phyloP scores from a whole-genome alignment of 2,888 invertebrate genomes.

The Dioctria linearis region DNA sequence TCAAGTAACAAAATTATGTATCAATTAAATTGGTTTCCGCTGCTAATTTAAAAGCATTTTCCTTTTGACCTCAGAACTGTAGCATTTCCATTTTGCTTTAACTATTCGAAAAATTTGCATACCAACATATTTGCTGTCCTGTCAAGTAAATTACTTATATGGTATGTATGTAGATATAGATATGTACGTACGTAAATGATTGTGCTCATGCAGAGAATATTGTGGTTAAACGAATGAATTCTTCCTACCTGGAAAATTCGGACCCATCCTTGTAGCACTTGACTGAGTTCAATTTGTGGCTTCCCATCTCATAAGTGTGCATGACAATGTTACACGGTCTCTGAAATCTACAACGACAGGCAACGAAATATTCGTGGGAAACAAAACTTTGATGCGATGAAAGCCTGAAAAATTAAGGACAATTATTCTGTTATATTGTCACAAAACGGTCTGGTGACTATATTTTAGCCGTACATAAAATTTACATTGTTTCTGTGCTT shows the following conservation, averaged over 20 bases:
- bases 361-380: constrained; percentile 69
- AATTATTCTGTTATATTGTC: not conserved
- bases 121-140: not conserved
- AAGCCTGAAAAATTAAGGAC: not conserved
- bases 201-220: not conserved
- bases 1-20: not conserved
- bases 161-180: not conserved
- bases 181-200: not conserved
- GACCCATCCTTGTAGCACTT: constrained; percentile 71
- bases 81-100: not conserved
- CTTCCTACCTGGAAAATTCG: constrained; percentile 70
- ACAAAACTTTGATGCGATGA: constrained; percentile 65
- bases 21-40: not conserved
- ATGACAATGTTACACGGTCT: constrained; percentile 69
- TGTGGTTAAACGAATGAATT: not conserved
- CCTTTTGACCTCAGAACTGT: too few species aligned
- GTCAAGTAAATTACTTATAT: not conserved
- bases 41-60: not conserved
- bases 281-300: constrained; percentile 70
- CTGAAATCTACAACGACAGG: constrained; percentile 70
- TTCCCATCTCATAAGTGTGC: constrained; percentile 71
- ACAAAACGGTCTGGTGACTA: not conserved
- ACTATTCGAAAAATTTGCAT: not conserved
- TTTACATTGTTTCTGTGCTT: not conserved
- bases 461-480: not conserved